Base-by-base conservation (phyloP, 2,797 vertebrate species). In the Sarcoramphus papa region DNA sequence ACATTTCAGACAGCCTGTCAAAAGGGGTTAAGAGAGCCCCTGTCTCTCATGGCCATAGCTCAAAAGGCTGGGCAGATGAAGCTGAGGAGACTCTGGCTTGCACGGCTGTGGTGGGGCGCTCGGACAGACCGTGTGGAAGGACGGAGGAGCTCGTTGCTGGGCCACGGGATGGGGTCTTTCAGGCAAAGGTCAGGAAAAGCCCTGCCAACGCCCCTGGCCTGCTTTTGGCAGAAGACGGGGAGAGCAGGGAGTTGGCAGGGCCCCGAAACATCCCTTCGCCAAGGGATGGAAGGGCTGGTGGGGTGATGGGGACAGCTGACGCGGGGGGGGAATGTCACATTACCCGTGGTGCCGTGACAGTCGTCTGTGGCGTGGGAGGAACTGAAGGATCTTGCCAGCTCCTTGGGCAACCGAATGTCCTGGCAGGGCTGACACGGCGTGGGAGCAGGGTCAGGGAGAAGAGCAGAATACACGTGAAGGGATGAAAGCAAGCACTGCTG, bases 361-460 rank as follows among this genome's bases (percentile, higher is more conserved):
- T 28, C 2, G 0, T 16, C 48, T 1, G 2, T 22, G 48, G 63
- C 2, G 3, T 65, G 53, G 64, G 51, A 76, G 28, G 28, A 72
- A 43, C 21, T 10, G 35, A 56, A 43, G 54, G 33, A 35, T 51
- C 48, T 20, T 31, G 50, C 30, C 62, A 41, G n/a, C 75, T 59
- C 31, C 60, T 70, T 25, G 18, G 57, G 33, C 14, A 60, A 22
- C 12, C 3, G 3, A 33, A 43, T 40, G 59, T 47, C 25, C 40
- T 48, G 59, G 22, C 6, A 0, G n/a, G 47, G 10, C 31, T 41
- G 27, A 51, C 0, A 2, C 8, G 21, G 37, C 2, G 0, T 8
- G 11, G 23, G 22, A 69, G 21, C 43, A 41, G 41, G n/a, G 14
- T 21, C 53, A 40, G 51, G 50, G 53, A 31, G 14, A 24, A 65